Base-by-base conservation (phyloP, 2,888 invertebrate species). In the Macrophya alboannulata region DNA sequence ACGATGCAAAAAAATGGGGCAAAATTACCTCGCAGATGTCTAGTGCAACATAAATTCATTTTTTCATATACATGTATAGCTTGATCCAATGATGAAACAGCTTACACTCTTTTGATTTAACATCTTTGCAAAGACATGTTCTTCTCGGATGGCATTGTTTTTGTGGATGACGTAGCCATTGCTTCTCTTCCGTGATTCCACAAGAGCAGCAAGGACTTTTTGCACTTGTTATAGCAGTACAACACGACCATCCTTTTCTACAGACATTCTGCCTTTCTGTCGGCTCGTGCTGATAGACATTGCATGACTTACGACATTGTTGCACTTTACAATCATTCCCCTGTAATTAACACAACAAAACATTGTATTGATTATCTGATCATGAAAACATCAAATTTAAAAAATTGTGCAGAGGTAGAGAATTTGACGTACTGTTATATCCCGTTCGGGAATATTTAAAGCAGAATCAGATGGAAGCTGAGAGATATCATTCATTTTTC, bases 371-470 rank as follows among this genome's bases (percentile, higher is more conserved):
- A 72, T 72, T 17, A 43, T 72, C 72, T 43, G 4, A 45, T 21
- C 21, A n/a, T 8, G 6, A 45, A 45, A 15, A 21, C 15, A 21
- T 15, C 12, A 15, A 4, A 40, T 40, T 62, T 5, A 0, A 37
- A 37, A 31, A 51, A 31, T 55, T 37, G 31, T 45, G 74, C 37
- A 77, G 25, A 21, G 77, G 1, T 31, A 40, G n/a, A 21, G 17
- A 25, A 62, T 21, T 81, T 21, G 5, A 48, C 48, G 10, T 51
- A 83, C 83, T n/a, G 83, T 48, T 15, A 83, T 48, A 71, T 83
- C 83, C 9, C 83, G 83, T 83, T 83, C 83, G 15, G 83, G 83
- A 68, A 83, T 83, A 83, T 83, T 83, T 48, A 68, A 31, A 65
- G 37, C 83, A 31, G 83, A 83, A 25, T 31, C 55, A 21, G 17